Percentiles rank a stretch among this genome's conserved stretches.
Evolutionary conservation across 2,113 vertebrate genomes (phyloP).

Genomic region (Tychaedon coryphoeus): DNA sequence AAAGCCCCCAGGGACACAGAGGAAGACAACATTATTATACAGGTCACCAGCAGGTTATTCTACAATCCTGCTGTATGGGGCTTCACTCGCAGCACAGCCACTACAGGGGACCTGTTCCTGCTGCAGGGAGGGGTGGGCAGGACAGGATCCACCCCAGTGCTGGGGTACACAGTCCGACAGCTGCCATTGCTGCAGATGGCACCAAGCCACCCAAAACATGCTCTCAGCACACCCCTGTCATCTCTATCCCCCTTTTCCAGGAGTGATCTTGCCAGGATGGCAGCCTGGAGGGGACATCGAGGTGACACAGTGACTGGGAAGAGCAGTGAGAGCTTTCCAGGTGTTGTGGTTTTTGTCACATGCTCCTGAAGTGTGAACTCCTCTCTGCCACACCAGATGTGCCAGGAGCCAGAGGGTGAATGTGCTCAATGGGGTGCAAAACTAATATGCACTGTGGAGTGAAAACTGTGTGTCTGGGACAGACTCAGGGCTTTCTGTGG

Average conservation of each 20-base stretch:
- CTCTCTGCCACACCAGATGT: not conserved
- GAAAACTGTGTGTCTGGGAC: not conserved
- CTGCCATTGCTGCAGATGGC: not conserved
- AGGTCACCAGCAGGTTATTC: constrained; percentile 42
- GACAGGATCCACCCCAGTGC: not conserved
- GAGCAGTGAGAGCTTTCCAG: not conserved
- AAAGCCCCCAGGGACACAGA: constrained; percentile 24
- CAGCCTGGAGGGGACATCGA: not conserved
- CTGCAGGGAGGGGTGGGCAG: not conserved
- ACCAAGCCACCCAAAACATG: rapidly evolving
- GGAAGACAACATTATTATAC: constrained; percentile 38
- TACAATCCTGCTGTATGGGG: not conserved
- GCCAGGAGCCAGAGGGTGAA: not conserved
- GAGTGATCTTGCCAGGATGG: not conserved
- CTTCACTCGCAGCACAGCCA: not conserved
- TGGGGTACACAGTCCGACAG: not conserved
- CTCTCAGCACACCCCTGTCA: rapidly evolving
- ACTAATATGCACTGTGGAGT: not conserved
- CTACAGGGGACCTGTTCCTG: not conserved
- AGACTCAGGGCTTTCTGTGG: not conserved
- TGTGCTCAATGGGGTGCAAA: rapidly evolving
- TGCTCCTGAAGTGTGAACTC: not conserved
- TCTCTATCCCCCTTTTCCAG: not conserved
- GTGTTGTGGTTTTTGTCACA: rapidly evolving
- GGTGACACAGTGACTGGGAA: not conserved